Percentiles rank a stretch among this genome's conserved stretches.
Conservation (phyloP, 2,113 vertebrate species). For the Eretmochelys imbricata region DNA sequence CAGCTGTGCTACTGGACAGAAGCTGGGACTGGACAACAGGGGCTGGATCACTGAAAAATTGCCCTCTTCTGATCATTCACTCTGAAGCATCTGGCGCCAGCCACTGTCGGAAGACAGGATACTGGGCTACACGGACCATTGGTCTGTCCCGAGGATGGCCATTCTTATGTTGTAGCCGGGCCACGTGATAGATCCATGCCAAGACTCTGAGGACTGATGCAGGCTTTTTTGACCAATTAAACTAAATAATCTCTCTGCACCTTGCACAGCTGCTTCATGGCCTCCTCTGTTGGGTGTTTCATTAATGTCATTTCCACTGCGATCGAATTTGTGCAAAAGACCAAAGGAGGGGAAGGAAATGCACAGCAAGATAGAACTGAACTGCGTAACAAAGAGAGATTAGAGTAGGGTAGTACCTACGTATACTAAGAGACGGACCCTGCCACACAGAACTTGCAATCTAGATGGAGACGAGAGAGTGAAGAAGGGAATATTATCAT, state of each 20-base stretch:
- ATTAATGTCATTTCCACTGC: neutral
- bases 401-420: neutral
- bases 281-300: rapidly evolving
- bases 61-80: too few relatives aligned
- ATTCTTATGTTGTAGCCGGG: neutral
- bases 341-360: neutral
- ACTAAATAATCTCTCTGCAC: neutral
- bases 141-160: too few relatives aligned
- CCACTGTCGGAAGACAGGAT: too few relatives aligned
- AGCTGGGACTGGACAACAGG: too few relatives aligned
- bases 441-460: neutral
- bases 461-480: neutral
- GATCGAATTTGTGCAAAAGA: neutral
- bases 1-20: neutral
- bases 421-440: neutral
- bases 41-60: too few relatives aligned
- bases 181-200: neutral
- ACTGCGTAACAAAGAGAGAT: neutral
- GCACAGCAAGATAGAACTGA: neutral
- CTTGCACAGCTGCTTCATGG: neutral
- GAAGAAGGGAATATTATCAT: neutral
- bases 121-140: too few relatives aligned
- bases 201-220: neutral
- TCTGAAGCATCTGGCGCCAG: too few relatives aligned
- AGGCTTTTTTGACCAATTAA: neutral